phyloP scores from a whole-genome alignment of 1,140 invertebrate species.

The Microplitis demolitor region DNA sequence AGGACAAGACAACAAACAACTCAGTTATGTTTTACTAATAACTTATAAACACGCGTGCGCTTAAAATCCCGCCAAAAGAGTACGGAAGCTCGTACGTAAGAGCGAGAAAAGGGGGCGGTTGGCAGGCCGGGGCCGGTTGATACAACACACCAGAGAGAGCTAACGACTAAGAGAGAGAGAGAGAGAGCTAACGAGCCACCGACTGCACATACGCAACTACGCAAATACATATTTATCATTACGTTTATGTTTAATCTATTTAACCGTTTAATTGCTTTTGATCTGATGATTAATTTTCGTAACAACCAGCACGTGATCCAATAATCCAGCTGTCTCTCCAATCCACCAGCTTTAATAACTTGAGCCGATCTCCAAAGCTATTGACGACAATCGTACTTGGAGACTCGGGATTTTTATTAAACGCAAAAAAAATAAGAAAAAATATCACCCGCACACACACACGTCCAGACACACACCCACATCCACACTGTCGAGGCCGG shows the following conservation, averaged over 20 bases:
- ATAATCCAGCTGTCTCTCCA: too few species aligned
- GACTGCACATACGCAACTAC: conserved; percentile 8
- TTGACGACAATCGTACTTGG: too few species aligned
- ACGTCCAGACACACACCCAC: background rate
- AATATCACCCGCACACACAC: background rate
- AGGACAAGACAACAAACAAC: background rate
- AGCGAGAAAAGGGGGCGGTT: conserved; percentile 28
- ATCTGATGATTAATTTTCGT: too few species aligned
- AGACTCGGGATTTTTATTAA: too few species aligned
- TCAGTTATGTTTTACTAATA: background rate
- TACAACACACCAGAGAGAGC: too few species aligned
- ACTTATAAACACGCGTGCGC: conserved; percentile 47
- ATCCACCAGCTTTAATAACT: background rate
- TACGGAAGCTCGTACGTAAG: conserved; percentile 15
- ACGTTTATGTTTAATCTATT: background rate
- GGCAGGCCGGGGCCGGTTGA: conserved; percentile 3
- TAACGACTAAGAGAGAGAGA: background rate
- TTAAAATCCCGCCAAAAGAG: conserved; percentile 55
- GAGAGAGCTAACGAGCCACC: background rate
- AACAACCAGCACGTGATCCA: too few species aligned
- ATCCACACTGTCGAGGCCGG: background rate
- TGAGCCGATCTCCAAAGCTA: background rate
- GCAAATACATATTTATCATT: background rate
- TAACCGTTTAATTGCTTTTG: background rate
- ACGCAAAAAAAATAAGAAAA: background rate